Evolutionary conservation across 1,140 invertebrate genomes (phyloP).

Genomic region (Ceratitis capitata): DNA sequence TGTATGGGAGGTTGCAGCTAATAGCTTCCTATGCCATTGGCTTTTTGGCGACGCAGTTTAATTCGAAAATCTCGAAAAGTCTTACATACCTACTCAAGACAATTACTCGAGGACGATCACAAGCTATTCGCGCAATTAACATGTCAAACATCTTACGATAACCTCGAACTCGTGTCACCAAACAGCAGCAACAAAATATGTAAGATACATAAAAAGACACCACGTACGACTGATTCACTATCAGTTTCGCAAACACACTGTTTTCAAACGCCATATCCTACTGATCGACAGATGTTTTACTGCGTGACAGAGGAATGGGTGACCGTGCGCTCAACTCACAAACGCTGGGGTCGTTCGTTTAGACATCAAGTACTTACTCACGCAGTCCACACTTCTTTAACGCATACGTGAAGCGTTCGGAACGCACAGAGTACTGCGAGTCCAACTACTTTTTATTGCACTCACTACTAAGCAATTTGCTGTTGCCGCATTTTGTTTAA

Average conservation of each 20-base stretch:
- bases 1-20: no score
- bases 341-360: background rate
- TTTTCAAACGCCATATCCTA: background rate
- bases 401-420: background rate
- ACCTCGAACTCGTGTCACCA: background rate
- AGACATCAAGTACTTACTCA: no score
- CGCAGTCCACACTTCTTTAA: background rate
- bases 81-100: no score
- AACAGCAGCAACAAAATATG: background rate
- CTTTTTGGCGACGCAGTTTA: no score
- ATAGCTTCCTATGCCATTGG: no score
- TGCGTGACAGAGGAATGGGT: background rate
- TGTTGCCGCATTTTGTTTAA: constrained; percentile 15
- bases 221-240: background rate
- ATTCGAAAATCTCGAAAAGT: no score
- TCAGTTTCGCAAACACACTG: constrained; percentile 14
- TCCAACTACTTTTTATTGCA: constrained; percentile 7
- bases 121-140: constrained; percentile 1
- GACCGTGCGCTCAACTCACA: background rate
- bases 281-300: constrained; percentile 35
- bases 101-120: background rate
- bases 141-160: constrained; percentile 1
- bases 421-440: background rate
- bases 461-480: background rate
- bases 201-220: no score